Evolutionary conservation across 1,140 invertebrate species (phyloP).

Genomic region (Bilobella aurantiaca): DNA sequence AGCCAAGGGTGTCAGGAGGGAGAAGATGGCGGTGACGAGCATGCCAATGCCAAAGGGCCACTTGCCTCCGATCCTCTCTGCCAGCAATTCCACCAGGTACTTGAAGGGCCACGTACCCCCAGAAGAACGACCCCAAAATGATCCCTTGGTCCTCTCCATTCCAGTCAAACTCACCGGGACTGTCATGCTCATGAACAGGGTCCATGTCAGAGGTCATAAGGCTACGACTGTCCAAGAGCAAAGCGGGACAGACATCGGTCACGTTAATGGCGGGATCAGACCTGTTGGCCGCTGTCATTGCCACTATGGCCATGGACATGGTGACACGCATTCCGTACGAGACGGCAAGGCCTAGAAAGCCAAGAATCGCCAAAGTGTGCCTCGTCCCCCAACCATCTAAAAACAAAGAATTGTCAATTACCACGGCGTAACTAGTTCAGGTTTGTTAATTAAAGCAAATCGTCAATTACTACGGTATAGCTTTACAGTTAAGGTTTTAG

Average conservation of each 20-base stretch:
- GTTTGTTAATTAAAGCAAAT: not conserved
- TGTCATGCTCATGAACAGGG: not conserved
- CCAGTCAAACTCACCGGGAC: constrained; percentile 60
- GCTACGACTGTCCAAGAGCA: not conserved
- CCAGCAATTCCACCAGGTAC: constrained; percentile 71
- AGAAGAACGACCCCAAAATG: constrained; percentile 58
- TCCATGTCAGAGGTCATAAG: not conserved
- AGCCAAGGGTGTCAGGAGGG: constrained; percentile 44
- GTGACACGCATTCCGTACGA: constrained; percentile 85
- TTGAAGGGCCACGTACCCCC: constrained; percentile 62
- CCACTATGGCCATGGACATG: constrained; percentile 91
- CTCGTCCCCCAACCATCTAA: constrained; percentile 34
- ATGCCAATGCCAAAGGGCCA: constrained; percentile 73
- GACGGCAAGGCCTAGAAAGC: constrained; percentile 41
- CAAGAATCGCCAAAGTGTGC: constrained; percentile 41
- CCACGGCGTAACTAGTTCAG: not conserved
- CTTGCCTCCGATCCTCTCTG: constrained; percentile 71
- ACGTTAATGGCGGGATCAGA: not conserved
- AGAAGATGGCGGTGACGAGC: constrained; percentile 59
- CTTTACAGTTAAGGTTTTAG: not conserved
- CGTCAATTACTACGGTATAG: no score
- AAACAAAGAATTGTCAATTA: not conserved
- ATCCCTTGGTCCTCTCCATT: constrained; percentile 54
- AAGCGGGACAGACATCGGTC: not conserved
- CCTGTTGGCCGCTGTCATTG: constrained; percentile 60